Base-by-base conservation (phyloP, 1,140 invertebrate species). In the Zaprionus davidi region DNA sequence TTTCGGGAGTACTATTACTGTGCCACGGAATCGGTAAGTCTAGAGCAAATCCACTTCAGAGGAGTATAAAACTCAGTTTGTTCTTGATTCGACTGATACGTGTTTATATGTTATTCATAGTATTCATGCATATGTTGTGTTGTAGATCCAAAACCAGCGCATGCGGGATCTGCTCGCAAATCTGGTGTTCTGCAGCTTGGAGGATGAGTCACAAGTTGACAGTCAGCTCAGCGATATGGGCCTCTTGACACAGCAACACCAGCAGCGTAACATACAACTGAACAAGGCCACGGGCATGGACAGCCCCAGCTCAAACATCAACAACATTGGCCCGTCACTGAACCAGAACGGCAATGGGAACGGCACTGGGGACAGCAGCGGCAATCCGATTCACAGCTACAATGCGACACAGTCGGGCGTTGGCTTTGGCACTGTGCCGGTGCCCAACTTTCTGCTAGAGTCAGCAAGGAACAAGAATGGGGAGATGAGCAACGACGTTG, bases 401-500 rank as follows among this genome's bases (percentile, higher is more conserved):
- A 58, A 84, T 56, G 0, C 71, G 4, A 24, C 68, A 7, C 66
- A 78, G 28, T 36, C 56, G 3, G 13, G 13, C 56, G 7, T 24
- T 2, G 74, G 46, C 0, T 15, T 64, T 13, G 44, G 44, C 3
- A 17, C 31, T 15, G 15, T 62, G 1, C 11, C 65, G 5, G 7
- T 79, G 26, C 58, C 59, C 5, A 62, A 66, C 26, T 86, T 60
- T 51, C 12, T 71, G 38, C 20, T 62, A 2, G n/a, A 66, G n/a
- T n/a, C 72, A 11, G 3, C 7, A 1, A 60, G 20, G 0, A 38
- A 64, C 13, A 55, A 36, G 13, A 24, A 26, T 11, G 1, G 93
- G 71, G 91, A 93, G 59, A 15, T 58, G 0, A 63, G 31, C 0
- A 46, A 81, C 49, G 93, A 95, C 55, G 80, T 97, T 24, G 94